Conservation (phyloP, 2,113 vertebrate genomes). For the Scomber japonicus region DNA sequence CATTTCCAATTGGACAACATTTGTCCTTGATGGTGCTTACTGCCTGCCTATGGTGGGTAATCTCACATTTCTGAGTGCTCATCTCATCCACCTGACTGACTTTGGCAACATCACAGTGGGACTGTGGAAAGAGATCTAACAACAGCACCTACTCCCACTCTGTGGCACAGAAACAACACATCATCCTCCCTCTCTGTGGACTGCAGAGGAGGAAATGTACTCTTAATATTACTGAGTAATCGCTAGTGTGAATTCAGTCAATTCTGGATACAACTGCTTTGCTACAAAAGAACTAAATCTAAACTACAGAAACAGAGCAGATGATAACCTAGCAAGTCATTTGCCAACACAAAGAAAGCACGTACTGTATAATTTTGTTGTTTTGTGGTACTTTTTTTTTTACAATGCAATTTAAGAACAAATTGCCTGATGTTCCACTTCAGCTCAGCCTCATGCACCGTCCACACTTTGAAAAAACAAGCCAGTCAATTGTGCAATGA, state of each 20-base stretch:
- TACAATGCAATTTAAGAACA: not conserved
- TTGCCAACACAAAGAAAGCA: conserved; percentile 14
- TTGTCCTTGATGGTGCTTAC: conserved; percentile 57
- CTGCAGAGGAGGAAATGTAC: conserved; percentile 38
- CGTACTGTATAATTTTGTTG: not conserved
- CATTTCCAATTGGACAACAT: conserved; percentile 72
- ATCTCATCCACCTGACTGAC: conserved; percentile 69
- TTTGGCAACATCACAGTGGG: conserved; percentile 45
- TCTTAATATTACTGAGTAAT: conserved; percentile 27
- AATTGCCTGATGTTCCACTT: conserved; percentile 39
- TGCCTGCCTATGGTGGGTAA: conserved; percentile 53
- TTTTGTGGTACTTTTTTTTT: not conserved
- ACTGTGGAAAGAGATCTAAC: conserved; percentile 36
- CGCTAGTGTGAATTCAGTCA: conserved; percentile 26
- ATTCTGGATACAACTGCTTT: conserved; percentile 34
- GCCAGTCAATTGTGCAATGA: conserved; percentile 30
- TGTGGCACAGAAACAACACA: conserved; percentile 26
- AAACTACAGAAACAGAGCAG: conserved; percentile 27
- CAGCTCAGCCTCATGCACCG: conserved; percentile 8
- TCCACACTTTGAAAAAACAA: conserved; percentile 1
- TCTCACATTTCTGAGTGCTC: conserved; percentile 55
- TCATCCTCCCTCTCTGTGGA: conserved; percentile 10
- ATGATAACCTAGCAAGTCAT: conserved; percentile 22
- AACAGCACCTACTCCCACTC: conserved; percentile 41
- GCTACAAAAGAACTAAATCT: conserved; percentile 6